phyloP scores from a whole-genome alignment of 2,113 vertebrate species.

The Camarhynchus parvulus region DNA sequence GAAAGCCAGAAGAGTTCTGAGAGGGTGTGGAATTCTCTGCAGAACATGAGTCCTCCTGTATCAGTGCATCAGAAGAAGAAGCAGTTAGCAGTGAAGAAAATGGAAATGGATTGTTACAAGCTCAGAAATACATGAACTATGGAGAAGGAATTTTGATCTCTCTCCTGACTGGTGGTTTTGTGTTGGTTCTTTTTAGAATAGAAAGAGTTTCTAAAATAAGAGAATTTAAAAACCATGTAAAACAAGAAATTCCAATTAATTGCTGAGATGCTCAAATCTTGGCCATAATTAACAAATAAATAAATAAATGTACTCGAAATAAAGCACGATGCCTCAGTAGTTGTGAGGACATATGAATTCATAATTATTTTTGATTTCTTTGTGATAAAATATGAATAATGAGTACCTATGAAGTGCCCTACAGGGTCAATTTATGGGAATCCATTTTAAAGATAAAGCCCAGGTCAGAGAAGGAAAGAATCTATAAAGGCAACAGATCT shows the following conservation, averaged over 20 bases:
- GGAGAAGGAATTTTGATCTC: not conserved
- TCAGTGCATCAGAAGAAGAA: not conserved
- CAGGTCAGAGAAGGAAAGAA: not conserved
- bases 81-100: not conserved
- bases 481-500: slow-evolving; percentile 30
- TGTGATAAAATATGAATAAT: not conserved
- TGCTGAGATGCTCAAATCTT: not conserved
- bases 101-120: not conserved
- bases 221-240: not conserved
- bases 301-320: not conserved
- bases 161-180: not conserved
- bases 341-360: not conserved
- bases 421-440: not conserved
- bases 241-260: not conserved
- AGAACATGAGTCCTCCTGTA: not conserved
- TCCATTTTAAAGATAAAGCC: slow-evolving; percentile 12
- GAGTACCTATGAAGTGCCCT: not conserved
- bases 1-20: not conserved
- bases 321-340: not conserved
- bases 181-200: not conserved
- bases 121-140: not conserved
- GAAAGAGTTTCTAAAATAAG: not conserved
- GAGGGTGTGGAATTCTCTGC: not conserved
- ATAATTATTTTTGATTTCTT: not conserved
- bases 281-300: not conserved